Conservation (phyloP, 2,113 vertebrate species). For the Sturnira hondurensis region DNA sequence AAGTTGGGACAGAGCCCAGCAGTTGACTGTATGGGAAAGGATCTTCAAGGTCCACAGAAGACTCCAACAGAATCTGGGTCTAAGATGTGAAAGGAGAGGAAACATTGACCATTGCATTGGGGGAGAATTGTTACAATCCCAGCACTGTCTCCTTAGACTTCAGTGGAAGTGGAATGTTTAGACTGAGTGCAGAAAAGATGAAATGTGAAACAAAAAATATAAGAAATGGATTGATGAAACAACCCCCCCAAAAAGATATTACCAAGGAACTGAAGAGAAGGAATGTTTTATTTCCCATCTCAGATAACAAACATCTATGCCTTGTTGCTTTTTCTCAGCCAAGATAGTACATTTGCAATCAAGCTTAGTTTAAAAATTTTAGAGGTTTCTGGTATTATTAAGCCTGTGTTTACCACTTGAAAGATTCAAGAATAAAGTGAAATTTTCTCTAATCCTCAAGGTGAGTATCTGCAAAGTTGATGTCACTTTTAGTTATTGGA, state of each 20-base stretch:
- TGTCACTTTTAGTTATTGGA: background rate
- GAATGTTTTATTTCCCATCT: background rate
- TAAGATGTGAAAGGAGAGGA: background rate
- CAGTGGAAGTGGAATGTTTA: background rate
- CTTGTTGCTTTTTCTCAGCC: background rate
- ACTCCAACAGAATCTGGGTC: background rate
- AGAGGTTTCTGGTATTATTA: background rate
- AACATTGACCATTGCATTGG: background rate
- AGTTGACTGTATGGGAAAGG: background rate
- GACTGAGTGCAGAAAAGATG: background rate
- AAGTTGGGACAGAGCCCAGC: background rate
- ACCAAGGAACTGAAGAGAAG: background rate
- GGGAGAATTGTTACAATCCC: background rate
- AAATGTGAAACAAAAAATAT: background rate
- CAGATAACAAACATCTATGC: background rate
- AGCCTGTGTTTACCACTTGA: background rate
- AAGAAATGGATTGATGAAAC: background rate
- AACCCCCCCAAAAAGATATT: background rate
- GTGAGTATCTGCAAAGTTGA: background rate
- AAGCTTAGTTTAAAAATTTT: slow-evolving; percentile 3
- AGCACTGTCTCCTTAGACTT: background rate
- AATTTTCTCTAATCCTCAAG: background rate
- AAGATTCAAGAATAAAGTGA: slow-evolving; percentile 22
- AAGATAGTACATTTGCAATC: background rate
- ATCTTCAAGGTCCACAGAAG: background rate